phyloP scores from a whole-genome alignment of 2,113 vertebrate species.

The Parus major region DNA sequence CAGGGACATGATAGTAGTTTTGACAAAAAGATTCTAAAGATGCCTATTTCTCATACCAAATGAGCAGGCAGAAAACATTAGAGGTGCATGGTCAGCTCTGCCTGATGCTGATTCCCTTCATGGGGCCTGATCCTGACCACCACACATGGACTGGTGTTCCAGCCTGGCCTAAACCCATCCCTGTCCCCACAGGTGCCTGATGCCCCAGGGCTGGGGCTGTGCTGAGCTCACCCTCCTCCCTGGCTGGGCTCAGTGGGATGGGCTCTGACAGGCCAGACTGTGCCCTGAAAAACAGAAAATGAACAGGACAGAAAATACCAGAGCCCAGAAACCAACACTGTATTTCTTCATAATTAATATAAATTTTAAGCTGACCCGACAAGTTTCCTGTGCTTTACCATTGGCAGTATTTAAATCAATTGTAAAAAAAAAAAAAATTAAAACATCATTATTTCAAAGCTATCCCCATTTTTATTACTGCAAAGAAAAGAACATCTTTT shows the following conservation, averaged over 20 bases:
- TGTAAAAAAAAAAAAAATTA: not conserved
- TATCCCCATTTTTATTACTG: not conserved
- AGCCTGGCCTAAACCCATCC: not conserved
- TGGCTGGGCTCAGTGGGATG: not conserved
- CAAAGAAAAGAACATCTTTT: too few relatives aligned
- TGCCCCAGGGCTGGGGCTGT: not conserved
- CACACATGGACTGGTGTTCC: not conserved
- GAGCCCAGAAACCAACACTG: not conserved
- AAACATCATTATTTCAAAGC: not conserved
- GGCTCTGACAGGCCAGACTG: not conserved
- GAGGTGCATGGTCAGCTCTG: not conserved
- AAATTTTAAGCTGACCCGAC: not conserved
- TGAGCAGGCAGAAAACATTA: not conserved
- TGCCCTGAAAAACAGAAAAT: not conserved
- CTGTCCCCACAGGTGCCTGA: rapidly evolving
- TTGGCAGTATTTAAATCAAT: not conserved
- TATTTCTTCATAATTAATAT: not conserved
- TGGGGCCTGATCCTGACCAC: not conserved
- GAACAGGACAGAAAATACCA: not conserved
- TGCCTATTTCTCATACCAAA: not conserved
- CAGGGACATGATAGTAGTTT: not conserved
- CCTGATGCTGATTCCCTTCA: not conserved
- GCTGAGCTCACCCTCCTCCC: not conserved
- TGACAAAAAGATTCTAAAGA: not conserved
- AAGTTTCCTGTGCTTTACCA: not conserved